Percentiles rank a stretch among this genome's conserved stretches.
Conservation (phyloP, 2,888 invertebrate species). For the Boloria selene region DNA sequence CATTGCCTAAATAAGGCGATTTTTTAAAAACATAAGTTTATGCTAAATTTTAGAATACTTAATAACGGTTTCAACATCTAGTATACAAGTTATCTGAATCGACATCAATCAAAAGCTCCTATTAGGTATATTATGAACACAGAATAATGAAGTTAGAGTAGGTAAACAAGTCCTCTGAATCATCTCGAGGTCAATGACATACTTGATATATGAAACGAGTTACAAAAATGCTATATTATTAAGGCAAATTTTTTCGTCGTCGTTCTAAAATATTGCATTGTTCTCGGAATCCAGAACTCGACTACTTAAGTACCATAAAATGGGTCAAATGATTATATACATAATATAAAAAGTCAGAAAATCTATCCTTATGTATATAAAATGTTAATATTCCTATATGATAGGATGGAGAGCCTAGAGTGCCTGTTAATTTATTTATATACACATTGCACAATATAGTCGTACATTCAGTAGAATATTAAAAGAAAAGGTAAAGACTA, state of each 20-base stretch:
- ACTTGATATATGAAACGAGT: conserved; percentile 59
- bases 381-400: background rate
- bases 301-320: conserved; percentile 36
- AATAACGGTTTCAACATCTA: conserved; percentile 13
- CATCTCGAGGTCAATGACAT: conserved; percentile 64
- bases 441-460: too few relatives aligned
- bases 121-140: conserved; percentile 26
- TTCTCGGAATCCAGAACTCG: conserved; percentile 48
- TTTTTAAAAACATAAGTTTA: background rate
- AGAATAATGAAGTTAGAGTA: conserved; percentile 44
- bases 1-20: background rate
- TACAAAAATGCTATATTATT: conserved; percentile 55
- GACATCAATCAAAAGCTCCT: conserved; percentile 31
- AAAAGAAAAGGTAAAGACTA: too few relatives aligned
- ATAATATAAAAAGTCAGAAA: conserved; percentile 28
- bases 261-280: conserved; percentile 53
- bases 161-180: conserved; percentile 60
- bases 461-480: background rate
- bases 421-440: too few relatives aligned
- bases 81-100: conserved; percentile 21
- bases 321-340: conserved; percentile 43
- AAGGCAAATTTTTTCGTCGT: conserved; percentile 49
- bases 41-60: conserved; percentile 1
- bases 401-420: background rate
- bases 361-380: background rate